A percentile compares a stretch with the other conserved stretches of the same genome.
Evolutionary conservation across 53 echinoderm and acorn worm species (phyloP).

Genomic region (Henricia sp.): DNA sequence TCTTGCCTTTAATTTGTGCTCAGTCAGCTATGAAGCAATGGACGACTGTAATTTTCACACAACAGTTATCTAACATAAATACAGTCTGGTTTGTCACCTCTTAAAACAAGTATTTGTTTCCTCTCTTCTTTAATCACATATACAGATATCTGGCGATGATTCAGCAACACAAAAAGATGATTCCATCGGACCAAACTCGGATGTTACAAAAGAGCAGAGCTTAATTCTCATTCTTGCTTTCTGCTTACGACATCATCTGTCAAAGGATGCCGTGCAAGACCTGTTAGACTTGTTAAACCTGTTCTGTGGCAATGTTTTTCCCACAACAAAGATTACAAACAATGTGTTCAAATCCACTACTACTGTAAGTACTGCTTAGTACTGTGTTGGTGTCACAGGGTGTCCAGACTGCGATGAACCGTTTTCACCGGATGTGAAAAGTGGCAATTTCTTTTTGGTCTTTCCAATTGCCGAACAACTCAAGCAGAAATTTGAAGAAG

Average conservation of each 20-base stretch:
- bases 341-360: background rate
- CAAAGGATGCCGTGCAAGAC: no score
- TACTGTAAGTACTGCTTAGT: conserved; percentile 3
- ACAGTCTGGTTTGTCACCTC: no score
- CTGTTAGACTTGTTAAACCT: no score
- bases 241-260: background rate
- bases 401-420: conserved; percentile 6
- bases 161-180: no score
- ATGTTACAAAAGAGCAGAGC: background rate
- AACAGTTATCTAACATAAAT: no score
- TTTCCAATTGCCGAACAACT: conserved; percentile 6
- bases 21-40: no score
- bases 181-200: background rate
- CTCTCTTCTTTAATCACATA: no score
- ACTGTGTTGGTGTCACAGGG: background rate
- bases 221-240: no score
- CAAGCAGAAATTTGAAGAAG: conserved; percentile 20
- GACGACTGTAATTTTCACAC: no score
- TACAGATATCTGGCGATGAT: no score
- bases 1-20: no score
- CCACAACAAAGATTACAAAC: conserved; percentile 20
- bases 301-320: background rate
- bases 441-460: conserved; percentile 4
- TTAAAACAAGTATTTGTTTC: no score
- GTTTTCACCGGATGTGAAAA: conserved; percentile 9